phyloP scores from a whole-genome alignment of 2,797 vertebrate species.

The Chelonia mydas region DNA sequence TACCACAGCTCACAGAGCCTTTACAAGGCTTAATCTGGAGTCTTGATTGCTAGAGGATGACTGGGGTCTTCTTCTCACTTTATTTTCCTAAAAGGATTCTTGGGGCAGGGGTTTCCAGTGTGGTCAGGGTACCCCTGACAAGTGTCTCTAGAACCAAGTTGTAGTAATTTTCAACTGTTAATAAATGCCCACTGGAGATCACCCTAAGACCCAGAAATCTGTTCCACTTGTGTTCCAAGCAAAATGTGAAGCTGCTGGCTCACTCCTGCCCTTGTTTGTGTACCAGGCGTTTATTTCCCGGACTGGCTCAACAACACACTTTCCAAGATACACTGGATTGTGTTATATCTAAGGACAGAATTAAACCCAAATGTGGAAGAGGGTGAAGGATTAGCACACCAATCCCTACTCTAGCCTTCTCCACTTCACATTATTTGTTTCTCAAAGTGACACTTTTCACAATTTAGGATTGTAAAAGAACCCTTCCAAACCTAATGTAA shows the following conservation, averaged over 20 bases:
- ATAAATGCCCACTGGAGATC: neutral
- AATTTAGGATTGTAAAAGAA: neutral
- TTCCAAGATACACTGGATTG: neutral
- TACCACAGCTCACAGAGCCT: neutral
- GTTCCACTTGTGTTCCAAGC: neutral
- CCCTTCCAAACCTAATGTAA: slow-evolving; percentile 38
- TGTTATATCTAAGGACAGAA: neutral
- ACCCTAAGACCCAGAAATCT: accelerated
- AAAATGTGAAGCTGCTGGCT: neutral
- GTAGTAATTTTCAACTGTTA: neutral
- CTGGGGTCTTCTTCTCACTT: accelerated
- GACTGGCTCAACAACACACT: neutral
- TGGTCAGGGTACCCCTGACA: neutral
- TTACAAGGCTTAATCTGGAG: neutral
- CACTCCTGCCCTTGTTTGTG: neutral
- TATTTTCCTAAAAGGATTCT: neutral
- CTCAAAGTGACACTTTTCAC: neutral
- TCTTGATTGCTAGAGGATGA: accelerated
- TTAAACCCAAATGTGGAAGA: neutral
- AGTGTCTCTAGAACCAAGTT: neutral
- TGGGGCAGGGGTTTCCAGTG: neutral
- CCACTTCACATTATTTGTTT: neutral
- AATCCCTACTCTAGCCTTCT: neutral
- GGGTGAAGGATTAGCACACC: neutral
- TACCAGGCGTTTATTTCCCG: accelerated